phyloP scores from a whole-genome alignment of 92 coral and sea anemone species.

The Desmophyllum pertusum region DNA sequence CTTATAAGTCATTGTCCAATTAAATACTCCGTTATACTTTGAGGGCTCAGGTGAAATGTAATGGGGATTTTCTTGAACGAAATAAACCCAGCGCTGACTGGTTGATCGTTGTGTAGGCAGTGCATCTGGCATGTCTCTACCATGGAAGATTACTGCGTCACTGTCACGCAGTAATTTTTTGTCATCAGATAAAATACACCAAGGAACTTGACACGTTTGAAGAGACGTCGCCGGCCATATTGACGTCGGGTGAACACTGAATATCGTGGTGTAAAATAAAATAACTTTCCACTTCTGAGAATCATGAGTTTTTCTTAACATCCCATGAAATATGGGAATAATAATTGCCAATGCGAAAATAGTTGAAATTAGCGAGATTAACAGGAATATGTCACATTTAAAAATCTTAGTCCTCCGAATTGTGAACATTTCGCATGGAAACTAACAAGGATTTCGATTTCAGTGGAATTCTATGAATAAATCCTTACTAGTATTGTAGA shows the following conservation, averaged over 20 bases:
- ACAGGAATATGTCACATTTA: not conserved
- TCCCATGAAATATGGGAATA: conserved; percentile 1
- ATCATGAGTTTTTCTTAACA: not conserved
- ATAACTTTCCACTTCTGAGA: conserved; percentile 14
- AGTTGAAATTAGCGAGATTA: not conserved
- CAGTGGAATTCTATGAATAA: not conserved
- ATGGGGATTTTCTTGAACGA: conserved; percentile 33
- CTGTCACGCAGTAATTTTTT: not conserved
- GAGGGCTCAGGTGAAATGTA: conserved; percentile 6
- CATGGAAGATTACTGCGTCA: conserved; percentile 45
- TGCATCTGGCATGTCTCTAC: conserved; percentile 29
- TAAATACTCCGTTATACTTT: conserved; percentile 31
- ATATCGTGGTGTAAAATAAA: conserved; percentile 27
- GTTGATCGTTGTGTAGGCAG: conserved; percentile 13
- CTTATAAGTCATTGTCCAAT: conserved; percentile 50
- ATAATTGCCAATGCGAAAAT: not conserved
- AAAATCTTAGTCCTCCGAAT: not conserved
- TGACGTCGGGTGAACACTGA: not conserved
- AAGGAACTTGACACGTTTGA: conserved; percentile 8
- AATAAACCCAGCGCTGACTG: conserved; percentile 41
- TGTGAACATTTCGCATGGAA: not conserved
- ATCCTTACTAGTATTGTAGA: not conserved
- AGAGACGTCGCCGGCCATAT: conserved; percentile 19
- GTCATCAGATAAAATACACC: conserved; percentile 19
- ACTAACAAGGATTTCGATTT: not conserved